Conservation (phyloP, 2,113 vertebrate species). For the Syrrhaptes paradoxus region DNA sequence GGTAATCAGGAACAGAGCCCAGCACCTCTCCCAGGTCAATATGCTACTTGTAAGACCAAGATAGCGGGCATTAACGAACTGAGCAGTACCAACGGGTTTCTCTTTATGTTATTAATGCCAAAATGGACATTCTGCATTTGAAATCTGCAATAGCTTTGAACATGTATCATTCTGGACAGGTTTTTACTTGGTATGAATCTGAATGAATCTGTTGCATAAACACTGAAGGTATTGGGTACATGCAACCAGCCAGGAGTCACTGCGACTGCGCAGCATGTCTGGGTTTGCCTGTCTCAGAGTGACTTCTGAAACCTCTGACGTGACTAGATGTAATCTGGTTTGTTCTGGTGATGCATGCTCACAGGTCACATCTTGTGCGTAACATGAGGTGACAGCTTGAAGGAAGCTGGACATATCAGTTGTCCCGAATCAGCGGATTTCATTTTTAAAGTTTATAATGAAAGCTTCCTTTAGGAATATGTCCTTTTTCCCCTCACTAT, state of each 20-base stretch:
- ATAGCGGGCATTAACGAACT: accelerated
- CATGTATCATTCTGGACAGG: accelerated
- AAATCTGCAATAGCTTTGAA: not conserved
- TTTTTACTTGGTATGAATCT: not conserved
- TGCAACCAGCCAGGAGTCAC: not conserved
- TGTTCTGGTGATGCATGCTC: not conserved
- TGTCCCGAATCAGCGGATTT: not conserved
- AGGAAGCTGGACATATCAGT: not conserved
- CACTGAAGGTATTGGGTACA: accelerated
- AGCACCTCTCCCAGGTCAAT: not conserved
- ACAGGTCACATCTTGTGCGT: slow-evolving; percentile 39
- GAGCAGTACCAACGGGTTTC: not conserved
- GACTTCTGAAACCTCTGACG: not conserved
- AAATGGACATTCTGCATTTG: not conserved
- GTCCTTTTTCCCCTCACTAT: not conserved
- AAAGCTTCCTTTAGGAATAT: slow-evolving; percentile 38
- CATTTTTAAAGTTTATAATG: not conserved
- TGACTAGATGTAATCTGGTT: slow-evolving; percentile 10
- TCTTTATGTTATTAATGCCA: accelerated
- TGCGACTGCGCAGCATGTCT: accelerated
- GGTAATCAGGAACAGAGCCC: not conserved
- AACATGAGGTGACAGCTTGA: not conserved
- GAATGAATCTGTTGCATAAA: not conserved
- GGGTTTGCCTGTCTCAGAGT: not conserved
- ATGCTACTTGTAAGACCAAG: not conserved